Percentiles rank a stretch among this genome's conserved stretches.
phyloP scores from a whole-genome alignment of 2,797 vertebrate genomes.

The Cheirogaleus major region DNA sequence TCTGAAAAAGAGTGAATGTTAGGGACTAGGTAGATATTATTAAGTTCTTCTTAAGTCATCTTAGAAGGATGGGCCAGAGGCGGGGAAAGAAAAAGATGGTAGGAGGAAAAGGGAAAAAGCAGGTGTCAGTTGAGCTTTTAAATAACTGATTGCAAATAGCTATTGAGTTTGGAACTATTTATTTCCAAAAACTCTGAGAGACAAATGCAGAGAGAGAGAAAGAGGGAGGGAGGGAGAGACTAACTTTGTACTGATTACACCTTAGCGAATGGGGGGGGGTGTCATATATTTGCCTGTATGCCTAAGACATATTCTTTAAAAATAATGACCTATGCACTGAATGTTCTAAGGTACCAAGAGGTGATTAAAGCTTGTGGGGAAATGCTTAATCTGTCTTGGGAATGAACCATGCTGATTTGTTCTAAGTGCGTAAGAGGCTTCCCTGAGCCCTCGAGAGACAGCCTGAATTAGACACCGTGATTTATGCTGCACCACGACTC shows the following conservation, averaged over 20 bases:
- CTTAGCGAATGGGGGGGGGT: background rate
- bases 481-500: background rate
- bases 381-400: background rate
- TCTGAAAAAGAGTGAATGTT: constrained; percentile 62
- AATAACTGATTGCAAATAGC: constrained; percentile 69
- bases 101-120: constrained; percentile 53
- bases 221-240: background rate
- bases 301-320: constrained; percentile 34
- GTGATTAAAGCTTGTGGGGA: background rate
- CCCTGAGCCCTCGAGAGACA: background rate
- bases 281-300: background rate
- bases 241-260: background rate
- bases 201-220: background rate
- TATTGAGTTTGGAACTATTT: constrained; percentile 18
- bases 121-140: constrained; percentile 55
- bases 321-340: background rate
- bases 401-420: background rate
- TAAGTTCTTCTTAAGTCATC: constrained; percentile 28
- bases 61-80: background rate
- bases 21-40: background rate
- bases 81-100: background rate
- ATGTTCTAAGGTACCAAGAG: background rate
- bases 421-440: constrained; percentile 32
- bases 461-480: background rate
- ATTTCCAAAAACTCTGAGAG: background rate